Evolutionary conservation across 2,888 invertebrate genomes (phyloP).

Genomic region (Saturnia pavonia): DNA sequence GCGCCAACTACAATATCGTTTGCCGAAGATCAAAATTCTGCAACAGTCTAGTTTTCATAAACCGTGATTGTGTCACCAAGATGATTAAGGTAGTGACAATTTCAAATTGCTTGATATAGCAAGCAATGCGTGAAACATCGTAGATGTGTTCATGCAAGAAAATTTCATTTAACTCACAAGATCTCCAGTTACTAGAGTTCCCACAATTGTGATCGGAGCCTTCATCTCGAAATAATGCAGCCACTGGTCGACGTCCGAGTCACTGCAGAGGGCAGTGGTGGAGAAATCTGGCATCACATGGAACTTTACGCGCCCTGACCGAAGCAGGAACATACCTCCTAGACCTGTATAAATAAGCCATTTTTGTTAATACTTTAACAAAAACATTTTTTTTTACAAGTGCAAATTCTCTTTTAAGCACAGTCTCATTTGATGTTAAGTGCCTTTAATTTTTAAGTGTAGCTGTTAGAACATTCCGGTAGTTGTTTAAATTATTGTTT

Average conservation of each 20-base stretch:
- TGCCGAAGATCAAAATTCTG: no score
- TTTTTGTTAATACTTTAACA: neutral
- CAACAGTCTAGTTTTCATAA: no score
- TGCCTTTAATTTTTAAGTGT: no score
- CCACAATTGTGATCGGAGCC: conserved; percentile 93
- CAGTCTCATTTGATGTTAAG: no score
- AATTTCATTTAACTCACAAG: conserved; percentile 72
- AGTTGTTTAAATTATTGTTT: no score
- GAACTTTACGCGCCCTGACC: conserved; percentile 90
- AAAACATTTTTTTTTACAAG: neutral
- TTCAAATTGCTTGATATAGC: neutral
- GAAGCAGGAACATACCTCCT: conserved; percentile 94
- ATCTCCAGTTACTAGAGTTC: conserved; percentile 93
- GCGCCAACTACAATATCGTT: no score
- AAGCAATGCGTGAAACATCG: neutral
- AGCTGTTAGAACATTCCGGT: no score
- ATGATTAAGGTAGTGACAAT: no score
- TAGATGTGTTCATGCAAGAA: neutral
- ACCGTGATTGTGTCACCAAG: no score
- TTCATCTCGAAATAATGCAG: conserved; percentile 95
- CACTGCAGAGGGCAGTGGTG: conserved; percentile 84
- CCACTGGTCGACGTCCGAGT: conserved; percentile 92
- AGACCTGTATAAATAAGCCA: conserved; percentile 79
- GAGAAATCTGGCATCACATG: conserved; percentile 99
- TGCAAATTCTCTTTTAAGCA: no score